Conservation (phyloP, 2,888 invertebrate genomes). For the Hirtodrosophila duncani region DNA sequence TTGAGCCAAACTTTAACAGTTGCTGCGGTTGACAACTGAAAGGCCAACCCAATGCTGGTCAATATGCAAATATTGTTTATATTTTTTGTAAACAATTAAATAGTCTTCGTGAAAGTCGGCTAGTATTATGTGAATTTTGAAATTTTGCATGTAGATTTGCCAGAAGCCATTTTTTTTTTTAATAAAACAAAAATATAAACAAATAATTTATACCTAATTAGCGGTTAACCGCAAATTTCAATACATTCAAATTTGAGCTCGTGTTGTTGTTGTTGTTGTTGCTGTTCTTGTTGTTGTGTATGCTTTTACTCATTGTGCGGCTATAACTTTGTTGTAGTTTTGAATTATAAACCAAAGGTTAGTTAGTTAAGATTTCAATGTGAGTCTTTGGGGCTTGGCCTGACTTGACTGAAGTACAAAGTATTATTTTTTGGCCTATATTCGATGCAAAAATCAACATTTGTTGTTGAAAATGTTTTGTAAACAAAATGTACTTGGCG, state of each 20-base stretch:
- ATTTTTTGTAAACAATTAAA: conserved; percentile 8
- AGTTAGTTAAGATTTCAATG: conserved; percentile 12
- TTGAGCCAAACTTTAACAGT: conserved; percentile 33
- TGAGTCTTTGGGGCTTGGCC: background rate
- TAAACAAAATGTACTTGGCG: too few relatives aligned
- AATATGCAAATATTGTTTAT: conserved; percentile 37
- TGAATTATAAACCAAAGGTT: conserved; percentile 48
- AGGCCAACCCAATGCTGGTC: conserved; percentile 22
- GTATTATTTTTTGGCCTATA: too few relatives aligned
- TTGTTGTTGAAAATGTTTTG: too few relatives aligned
- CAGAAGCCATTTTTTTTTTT: conserved; percentile 2
- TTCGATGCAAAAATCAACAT: too few relatives aligned
- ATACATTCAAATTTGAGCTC: conserved; percentile 41
- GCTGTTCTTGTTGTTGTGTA: conserved; percentile 18
- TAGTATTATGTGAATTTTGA: conserved; percentile 14
- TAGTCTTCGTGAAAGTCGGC: conserved; percentile 31
- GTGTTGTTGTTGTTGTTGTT: conserved; percentile 23
- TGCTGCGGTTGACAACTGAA: conserved; percentile 22
- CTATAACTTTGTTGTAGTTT: conserved; percentile 62
- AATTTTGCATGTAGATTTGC: background rate
- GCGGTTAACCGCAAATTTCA: conserved; percentile 73
- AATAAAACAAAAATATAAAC: conserved; percentile 46
- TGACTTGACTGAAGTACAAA: too few relatives aligned
- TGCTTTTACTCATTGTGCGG: conserved; percentile 46
- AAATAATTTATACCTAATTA: conserved; percentile 67